Percentiles rank a stretch among this genome's conserved stretches.
Evolutionary conservation across 2,113 vertebrate species (phyloP).

Genomic region (Vulpes vulpes): DNA sequence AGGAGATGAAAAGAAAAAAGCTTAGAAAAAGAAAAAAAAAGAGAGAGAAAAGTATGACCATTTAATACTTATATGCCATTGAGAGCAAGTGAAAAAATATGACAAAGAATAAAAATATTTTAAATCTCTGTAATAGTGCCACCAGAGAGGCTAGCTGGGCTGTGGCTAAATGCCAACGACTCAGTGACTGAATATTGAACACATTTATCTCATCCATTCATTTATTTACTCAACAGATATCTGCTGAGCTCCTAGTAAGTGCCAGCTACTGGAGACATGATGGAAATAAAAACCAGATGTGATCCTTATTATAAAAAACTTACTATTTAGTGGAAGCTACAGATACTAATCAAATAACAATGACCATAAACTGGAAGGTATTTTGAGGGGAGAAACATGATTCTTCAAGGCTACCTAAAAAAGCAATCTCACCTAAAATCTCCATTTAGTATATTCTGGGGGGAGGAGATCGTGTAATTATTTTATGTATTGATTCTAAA

Average conservation of each 20-base stretch:
- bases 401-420: background rate
- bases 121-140: background rate
- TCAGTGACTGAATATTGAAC: background rate
- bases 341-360: background rate
- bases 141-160: background rate
- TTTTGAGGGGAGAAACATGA: background rate
- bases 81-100: background rate
- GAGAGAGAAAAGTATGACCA: background rate
- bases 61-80: background rate
- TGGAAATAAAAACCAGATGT: background rate
- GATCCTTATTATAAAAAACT: background rate
- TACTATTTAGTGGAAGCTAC: background rate
- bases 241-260: background rate
- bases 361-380: background rate
- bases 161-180: background rate
- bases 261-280: background rate
- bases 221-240: background rate
- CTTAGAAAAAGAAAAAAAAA: no score
- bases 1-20: no score
- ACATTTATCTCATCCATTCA: background rate
- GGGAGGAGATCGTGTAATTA: background rate
- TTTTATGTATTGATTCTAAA: conserved; percentile 24
- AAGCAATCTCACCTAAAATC: background rate
- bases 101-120: background rate
- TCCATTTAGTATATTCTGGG: background rate